Conservation (phyloP, 2,113 vertebrate genomes). For the Rhinoderma darwinii region DNA sequence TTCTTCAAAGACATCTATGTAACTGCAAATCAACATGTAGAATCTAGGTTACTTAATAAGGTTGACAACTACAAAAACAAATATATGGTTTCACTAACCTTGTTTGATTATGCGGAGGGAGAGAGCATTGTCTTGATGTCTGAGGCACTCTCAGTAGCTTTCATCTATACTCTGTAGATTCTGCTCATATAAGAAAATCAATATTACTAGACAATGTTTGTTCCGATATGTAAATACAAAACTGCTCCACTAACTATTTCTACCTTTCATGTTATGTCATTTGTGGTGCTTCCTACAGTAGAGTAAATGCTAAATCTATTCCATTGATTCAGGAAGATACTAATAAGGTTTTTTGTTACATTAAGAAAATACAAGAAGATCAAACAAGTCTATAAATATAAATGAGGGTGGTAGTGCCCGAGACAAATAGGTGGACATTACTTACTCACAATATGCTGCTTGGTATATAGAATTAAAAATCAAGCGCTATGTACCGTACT, state of each 20-base stretch:
- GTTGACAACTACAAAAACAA: constrained; percentile 39
- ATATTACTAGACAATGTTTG: constrained; percentile 59
- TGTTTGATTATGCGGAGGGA: constrained; percentile 61
- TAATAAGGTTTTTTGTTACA: constrained; percentile 39
- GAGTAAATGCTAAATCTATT: constrained; percentile 57
- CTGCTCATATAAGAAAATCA: constrained; percentile 64
- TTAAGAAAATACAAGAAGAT: constrained; percentile 20
- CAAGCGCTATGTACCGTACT: not conserved
- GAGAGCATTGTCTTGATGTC: constrained; percentile 55
- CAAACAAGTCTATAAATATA: constrained; percentile 62
- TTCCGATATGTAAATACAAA: constrained; percentile 68
- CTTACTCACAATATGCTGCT: not conserved
- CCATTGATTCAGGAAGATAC: constrained; percentile 63
- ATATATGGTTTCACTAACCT: constrained; percentile 46
- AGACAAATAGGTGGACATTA: not conserved
- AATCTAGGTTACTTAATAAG: constrained; percentile 35
- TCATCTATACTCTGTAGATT: constrained; percentile 61
- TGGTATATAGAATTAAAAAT: not conserved
- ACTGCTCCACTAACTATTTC: constrained; percentile 50
- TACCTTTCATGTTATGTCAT: constrained; percentile 64
- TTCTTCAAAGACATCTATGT: constrained; percentile 22
- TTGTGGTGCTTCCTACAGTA: constrained; percentile 65
- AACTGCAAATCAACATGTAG: constrained; percentile 27
- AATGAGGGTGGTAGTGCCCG: not conserved
- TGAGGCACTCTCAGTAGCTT: constrained; percentile 59